Evolutionary conservation across 2,888 invertebrate genomes (phyloP).

Genomic region (Rotaria magnacalcarata): DNA sequence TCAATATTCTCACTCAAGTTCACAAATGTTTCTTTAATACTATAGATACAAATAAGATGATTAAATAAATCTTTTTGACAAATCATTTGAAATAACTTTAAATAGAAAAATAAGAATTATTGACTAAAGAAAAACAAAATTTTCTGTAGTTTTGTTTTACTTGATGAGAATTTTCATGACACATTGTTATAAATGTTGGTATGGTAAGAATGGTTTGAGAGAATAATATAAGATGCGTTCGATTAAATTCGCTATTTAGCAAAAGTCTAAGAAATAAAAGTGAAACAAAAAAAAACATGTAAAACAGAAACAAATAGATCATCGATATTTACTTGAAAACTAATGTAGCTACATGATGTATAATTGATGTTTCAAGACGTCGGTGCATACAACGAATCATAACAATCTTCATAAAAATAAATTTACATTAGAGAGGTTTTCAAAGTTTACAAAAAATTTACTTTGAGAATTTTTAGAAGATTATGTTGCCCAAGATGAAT

Average conservation of each 20-base stretch:
- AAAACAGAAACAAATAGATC: not conserved
- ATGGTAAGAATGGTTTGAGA: not conserved
- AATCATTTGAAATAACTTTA: not conserved
- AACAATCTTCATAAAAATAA: not conserved
- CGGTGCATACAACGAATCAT: slow-evolving; percentile 29
- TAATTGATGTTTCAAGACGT: not conserved
- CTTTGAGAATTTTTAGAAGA: not conserved
- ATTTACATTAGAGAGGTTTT: not conserved
- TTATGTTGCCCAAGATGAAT: slow-evolving; percentile 35
- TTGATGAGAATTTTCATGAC: not conserved
- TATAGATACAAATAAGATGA: slow-evolving; percentile 32
- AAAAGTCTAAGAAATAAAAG: not conserved
- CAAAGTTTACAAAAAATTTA: not conserved
- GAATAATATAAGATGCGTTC: not conserved
- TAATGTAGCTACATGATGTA: not conserved
- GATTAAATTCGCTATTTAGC: not conserved
- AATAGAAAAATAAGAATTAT: not conserved
- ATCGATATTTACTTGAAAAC: not conserved
- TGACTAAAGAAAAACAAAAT: no score
- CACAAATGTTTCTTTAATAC: not conserved
- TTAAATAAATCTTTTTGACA: slow-evolving; percentile 28
- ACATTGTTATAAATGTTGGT: slow-evolving; percentile 6
- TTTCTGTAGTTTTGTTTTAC: not conserved
- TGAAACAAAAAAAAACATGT: no score
- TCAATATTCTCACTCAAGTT: not conserved